Base-by-base conservation (phyloP, 1,140 invertebrate species). In the Drosophila takahashii region DNA sequence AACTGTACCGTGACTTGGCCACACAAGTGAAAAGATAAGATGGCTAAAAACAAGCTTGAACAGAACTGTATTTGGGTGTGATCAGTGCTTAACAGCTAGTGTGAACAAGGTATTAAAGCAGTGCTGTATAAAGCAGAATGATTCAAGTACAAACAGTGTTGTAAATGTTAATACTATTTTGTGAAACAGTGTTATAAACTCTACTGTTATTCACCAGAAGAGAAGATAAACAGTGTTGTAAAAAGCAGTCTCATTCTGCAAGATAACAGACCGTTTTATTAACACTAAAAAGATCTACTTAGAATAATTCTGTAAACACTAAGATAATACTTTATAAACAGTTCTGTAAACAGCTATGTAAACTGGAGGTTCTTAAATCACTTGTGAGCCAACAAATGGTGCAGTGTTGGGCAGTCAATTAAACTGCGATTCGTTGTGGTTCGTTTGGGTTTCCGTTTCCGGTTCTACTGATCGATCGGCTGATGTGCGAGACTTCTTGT, bases 401-500 rank as follows among this genome's bases (percentile, higher is more conserved):
- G 32, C 61, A 57, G 53, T 47, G 18, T 45, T 45, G 16, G 6
- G 16, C 42, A 45, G 18, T 9, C 34, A 47, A 36, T n/a, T 58
- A 42, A 15, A 29, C 11, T 13, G 37, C 7, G 44, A 27, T 64
- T 64, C 36, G 52, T 9, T 56, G 65, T 56, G 60, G 47, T 67
- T 69, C 29, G 59, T 27, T 41, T 39, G 59, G 41, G 64, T 51
- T 67, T 50, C 47, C 47, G 47, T 50, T 50, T 50, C 3, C 47
- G 47, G 47, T 15, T 51, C 36, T 34, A 50, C 18, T 22, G 59
- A 61, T 44, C 47, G 77, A 79, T 81, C 72, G 69, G 84, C 76
- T 72, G 73, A 81, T 90, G 89, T 90, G 89, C 86, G 79, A 78
- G 77, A 91, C 83, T 91, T 91, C 90, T 91, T 91, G 90, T 91